A percentile compares a stretch with the other conserved stretches of the same genome.
These are phyloP conservation scores for Himantopus leucocephalus DNA, from an alignment of 2,113 vertebrate genomes.

Conservation along the genomic window DNA sequence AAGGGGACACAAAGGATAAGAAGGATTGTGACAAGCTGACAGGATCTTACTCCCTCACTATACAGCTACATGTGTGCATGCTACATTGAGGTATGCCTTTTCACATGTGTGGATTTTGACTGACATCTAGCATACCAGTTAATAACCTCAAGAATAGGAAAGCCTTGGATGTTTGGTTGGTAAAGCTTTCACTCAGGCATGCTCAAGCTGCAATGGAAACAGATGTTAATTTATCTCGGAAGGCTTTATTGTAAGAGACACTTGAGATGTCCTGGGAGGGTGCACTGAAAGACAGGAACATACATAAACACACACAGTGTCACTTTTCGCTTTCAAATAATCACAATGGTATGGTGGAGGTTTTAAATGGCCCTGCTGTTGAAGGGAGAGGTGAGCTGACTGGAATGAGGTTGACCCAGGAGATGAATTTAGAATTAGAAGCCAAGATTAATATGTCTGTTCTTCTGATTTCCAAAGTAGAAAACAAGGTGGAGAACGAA, in stretches of 20 bases:
- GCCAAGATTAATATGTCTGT: conserved; percentile 29
- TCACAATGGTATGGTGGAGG: not conserved
- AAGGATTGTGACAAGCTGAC: not conserved
- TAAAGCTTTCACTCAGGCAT: not conserved
- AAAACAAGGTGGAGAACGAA: conserved; percentile 62
- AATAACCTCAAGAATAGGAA: not conserved
- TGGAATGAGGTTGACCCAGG: not conserved
- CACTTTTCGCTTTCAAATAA: conserved; percentile 20
- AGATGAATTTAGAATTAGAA: conserved; percentile 19
- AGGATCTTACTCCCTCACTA: not conserved
- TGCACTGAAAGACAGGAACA: not conserved
- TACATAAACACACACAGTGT: not conserved
- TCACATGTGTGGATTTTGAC: not conserved
- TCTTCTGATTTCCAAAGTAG: conserved; percentile 56
- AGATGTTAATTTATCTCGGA: not conserved
- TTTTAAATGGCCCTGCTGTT: not conserved
- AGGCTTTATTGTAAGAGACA: not conserved
- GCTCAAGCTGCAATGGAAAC: not conserved
- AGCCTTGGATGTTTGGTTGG: not conserved
- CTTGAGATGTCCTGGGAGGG: not conserved
- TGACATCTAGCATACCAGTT: not conserved
- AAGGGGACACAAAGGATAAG: not conserved
- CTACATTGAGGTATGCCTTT: not conserved
- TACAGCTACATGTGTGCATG: not conserved
- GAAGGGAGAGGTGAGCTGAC: conserved; percentile 35